phyloP scores from a whole-genome alignment of 1,140 invertebrate species.

The Dendrolimus kikuchii region DNA sequence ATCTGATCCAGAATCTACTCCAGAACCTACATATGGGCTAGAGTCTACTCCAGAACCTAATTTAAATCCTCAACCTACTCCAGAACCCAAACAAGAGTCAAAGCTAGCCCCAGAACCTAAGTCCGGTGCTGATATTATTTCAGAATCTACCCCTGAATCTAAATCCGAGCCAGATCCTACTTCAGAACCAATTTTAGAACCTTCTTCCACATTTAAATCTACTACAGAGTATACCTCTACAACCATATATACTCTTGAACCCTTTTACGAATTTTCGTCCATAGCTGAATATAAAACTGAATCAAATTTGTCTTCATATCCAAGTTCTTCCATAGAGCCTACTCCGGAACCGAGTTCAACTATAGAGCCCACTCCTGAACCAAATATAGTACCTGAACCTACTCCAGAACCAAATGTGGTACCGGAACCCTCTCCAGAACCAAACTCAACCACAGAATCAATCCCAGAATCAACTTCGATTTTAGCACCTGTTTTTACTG shows the following conservation, averaged over 20 bases:
- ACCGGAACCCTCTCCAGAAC: constrained; percentile 39
- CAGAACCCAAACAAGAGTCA: constrained; percentile 37
- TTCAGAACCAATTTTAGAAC: constrained; percentile 18
- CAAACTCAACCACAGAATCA: constrained; percentile 17
- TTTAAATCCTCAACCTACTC: constrained; percentile 56
- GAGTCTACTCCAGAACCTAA: constrained; percentile 58
- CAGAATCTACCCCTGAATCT: constrained; percentile 32
- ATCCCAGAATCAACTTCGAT: constrained; percentile 28
- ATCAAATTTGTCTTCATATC: too few species aligned
- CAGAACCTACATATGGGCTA: constrained; percentile 48
- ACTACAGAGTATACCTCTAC: not conserved
- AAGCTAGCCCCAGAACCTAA: constrained; percentile 64
- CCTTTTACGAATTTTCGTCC: too few species aligned
- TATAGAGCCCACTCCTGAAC: constrained; percentile 30
- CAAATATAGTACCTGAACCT: constrained; percentile 26
- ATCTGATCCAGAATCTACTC: constrained; percentile 38
- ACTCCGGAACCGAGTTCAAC: constrained; percentile 16
- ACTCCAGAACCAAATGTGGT: constrained; percentile 38
- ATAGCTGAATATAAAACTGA: too few species aligned
- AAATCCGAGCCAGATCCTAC: constrained; percentile 43
- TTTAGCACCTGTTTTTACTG: constrained; percentile 54
- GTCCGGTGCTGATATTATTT: constrained; percentile 35
- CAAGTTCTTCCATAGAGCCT: constrained; percentile 6
- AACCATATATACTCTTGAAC: too few species aligned
- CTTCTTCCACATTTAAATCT: constrained; percentile 41